These are phyloP conservation scores for Pterois miles DNA, from an alignment of 2,797 vertebrate genomes.

Conservation along the genomic window DNA sequence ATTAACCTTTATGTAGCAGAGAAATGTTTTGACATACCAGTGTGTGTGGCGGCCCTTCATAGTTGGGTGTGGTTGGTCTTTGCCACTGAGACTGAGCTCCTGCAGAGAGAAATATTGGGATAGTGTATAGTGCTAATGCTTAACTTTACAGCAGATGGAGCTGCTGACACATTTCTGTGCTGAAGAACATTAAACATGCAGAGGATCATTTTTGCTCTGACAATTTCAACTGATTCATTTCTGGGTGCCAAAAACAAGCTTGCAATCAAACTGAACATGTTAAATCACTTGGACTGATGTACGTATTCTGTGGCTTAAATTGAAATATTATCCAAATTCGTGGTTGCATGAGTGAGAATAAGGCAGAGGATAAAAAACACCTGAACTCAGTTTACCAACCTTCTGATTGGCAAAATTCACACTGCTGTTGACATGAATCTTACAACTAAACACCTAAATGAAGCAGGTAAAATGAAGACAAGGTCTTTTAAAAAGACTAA, in stretches of 20 bases:
- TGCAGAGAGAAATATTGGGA: slow-evolving; percentile 53
- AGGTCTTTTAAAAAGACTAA: not conserved
- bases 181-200: slow-evolving; percentile 33
- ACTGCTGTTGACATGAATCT: not conserved
- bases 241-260: slow-evolving; percentile 42
- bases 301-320: slow-evolving; percentile 2
- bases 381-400: slow-evolving; percentile 32
- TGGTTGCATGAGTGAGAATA: slow-evolving; percentile 12
- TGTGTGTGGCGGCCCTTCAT: slow-evolving; percentile 92
- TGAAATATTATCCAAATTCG: slow-evolving; percentile 31
- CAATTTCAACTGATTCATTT: slow-evolving; percentile 33
- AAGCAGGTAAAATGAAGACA: not conserved
- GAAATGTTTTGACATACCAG: slow-evolving; percentile 84
- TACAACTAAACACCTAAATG: not conserved
- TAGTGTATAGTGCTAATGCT: slow-evolving; percentile 6
- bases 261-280: slow-evolving; percentile 42
- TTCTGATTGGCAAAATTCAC: slow-evolving; percentile 5
- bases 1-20: slow-evolving; percentile 5
- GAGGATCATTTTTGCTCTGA: slow-evolving; percentile 21
- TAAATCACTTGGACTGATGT: slow-evolving; percentile 25
- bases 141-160: slow-evolving; percentile 75
- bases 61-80: slow-evolving; percentile 91
- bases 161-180: slow-evolving; percentile 50
- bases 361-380: slow-evolving; percentile 24
- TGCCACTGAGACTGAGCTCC: slow-evolving; percentile 95